phyloP scores from a whole-genome alignment of 2,113 vertebrate species.

The Meleagris gallopavo region DNA sequence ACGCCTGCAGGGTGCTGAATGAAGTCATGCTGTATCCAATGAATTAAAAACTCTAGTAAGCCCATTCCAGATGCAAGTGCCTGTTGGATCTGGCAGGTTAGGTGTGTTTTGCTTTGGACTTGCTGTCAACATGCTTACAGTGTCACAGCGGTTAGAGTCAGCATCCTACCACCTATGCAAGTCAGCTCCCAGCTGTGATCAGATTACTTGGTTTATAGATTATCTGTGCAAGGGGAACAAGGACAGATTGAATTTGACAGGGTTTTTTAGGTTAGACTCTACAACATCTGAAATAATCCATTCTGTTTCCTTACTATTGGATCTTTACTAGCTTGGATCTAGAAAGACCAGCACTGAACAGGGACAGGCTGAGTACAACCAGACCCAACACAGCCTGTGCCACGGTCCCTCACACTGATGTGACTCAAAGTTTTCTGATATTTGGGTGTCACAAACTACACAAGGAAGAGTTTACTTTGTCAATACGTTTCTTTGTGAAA shows the following conservation, averaged over 20 bases:
- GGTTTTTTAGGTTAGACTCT: background rate
- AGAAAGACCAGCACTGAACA: background rate
- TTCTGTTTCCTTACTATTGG: background rate
- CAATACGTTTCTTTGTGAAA: conserved; percentile 19
- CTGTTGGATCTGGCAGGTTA: conserved; percentile 42
- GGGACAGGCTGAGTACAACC: background rate
- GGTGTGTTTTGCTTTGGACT: conserved; percentile 42
- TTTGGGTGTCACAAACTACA: background rate
- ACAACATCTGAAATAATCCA: background rate
- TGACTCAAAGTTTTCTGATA: background rate
- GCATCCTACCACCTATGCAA: background rate
- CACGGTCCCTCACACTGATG: background rate
- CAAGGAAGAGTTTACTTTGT: background rate
- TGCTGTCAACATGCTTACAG: conserved; percentile 27
- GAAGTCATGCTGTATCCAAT: conserved; percentile 36
- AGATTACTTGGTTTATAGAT: background rate
- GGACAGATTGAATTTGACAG: background rate
- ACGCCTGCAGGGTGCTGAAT: background rate
- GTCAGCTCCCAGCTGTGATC: background rate
- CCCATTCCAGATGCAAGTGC: conserved; percentile 37
- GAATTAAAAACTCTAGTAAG: conserved; percentile 37
- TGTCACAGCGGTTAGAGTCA: background rate
- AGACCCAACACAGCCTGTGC: background rate
- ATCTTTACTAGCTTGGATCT: background rate
- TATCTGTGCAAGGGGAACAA: background rate